Base-by-base conservation (phyloP, 2,888 invertebrate species). In the Heliothis peltigera region DNA sequence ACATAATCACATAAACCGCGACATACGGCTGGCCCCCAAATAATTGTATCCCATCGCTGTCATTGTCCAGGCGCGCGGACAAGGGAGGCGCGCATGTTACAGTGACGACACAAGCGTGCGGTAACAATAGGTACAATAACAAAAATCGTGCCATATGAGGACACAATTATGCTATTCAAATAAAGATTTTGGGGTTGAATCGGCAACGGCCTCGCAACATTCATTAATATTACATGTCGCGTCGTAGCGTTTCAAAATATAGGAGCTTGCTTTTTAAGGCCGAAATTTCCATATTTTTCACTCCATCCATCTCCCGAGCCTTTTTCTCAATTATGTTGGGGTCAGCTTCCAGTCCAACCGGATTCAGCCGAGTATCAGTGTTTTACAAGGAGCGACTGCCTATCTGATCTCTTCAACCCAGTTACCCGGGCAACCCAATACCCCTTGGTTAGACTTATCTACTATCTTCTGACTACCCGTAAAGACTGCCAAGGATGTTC, bases 91-190 rank as follows among this genome's bases (percentile, higher is more conserved):
- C 52, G 39, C 7, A n/a, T 44, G 44, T 44, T 59, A 56, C 22
- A 39, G 47, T 10, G 42, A 35, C 54, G 47, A 42, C 25, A 17
- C 32, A 21, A n/a, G n/a, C n/a, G n/a, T n/a, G n/a, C n/a, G n/a
- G n/a, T n/a, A n/a, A n/a, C n/a, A n/a, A n/a, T n/a, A n/a, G n/a
- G n/a, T n/a, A n/a, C n/a, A n/a, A n/a, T n/a, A n/a, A 47, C 46
- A 39, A 62, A 44, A n/a, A n/a, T n/a, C 53, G 51, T 53, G 69
- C 58, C 78, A 74, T 68, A 59, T 53, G 60, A 58, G 46, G 43
- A 47, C 47, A 64, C 60, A 46, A 78, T 75, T 64, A 75, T 32
- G n/a, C 55, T 59, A 64, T 77, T 62, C 48, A 52, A 61, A 51
- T 61, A 46, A 19, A 67, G 10, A 32, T 32, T 32, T 64, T 67